Conservation (phyloP, 2,113 vertebrate genomes). For the Callopanchax toddi region DNA sequence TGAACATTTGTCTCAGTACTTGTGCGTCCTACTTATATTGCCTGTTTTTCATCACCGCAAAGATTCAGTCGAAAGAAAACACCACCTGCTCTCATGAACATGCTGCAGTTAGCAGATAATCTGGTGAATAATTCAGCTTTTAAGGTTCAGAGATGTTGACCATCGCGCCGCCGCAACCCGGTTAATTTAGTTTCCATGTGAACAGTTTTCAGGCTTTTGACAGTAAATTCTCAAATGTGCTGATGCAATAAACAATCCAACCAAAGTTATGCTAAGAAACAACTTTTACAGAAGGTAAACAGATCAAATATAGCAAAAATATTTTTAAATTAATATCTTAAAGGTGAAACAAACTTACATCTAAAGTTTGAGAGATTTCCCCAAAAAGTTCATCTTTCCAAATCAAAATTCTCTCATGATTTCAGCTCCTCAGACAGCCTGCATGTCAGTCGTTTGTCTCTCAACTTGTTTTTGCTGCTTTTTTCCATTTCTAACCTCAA, state of each 20-base stretch:
- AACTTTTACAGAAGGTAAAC: no score
- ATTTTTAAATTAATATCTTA: neutral
- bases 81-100: conserved; percentile 20
- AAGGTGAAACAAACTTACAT: conserved; percentile 29
- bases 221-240: neutral
- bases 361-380: neutral
- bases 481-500: conserved; percentile 61
- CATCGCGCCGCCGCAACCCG: neutral
- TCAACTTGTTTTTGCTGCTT: conserved; percentile 22
- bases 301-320: no score
- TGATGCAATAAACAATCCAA: neutral
- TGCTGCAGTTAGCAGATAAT: conserved; percentile 29
- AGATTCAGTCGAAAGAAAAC: conserved; percentile 16
- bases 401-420: neutral
- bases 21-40: conserved; percentile 57
- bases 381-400: neutral
- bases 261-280: neutral
- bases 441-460: neutral
- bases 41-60: conserved; percentile 49
- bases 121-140: neutral
- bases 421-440: neutral
- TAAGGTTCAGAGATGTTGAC: conserved; percentile 21
- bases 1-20: conserved; percentile 21
- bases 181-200: conserved; percentile 5
- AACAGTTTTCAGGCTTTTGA: neutral